Percentiles rank a stretch among this genome's conserved stretches.
Evolutionary conservation across 2,113 vertebrate genomes (phyloP).

Genomic region (Stigmatopora nigra): DNA sequence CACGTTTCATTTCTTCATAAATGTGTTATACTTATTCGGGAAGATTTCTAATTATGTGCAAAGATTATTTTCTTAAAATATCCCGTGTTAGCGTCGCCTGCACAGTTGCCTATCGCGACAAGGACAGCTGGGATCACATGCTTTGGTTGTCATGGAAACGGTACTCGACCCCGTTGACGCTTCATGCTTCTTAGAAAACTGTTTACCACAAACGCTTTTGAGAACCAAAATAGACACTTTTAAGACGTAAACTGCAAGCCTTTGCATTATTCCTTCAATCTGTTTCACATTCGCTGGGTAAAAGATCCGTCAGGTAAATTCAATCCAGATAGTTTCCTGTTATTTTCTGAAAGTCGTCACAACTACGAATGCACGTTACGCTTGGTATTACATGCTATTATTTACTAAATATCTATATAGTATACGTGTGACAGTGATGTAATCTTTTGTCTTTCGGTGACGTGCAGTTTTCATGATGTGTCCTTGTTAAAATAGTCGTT

Average conservation of each 20-base stretch:
- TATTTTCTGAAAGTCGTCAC: neutral
- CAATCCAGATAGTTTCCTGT: neutral
- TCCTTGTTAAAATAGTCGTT: neutral
- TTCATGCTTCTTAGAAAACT: neutral
- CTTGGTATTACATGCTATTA: neutral
- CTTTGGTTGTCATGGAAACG: slow-evolving; percentile 36
- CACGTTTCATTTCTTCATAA: slow-evolving; percentile 23
- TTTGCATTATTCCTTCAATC: neutral
- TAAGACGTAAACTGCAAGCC: neutral
- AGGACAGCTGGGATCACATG: neutral
- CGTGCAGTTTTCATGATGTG: neutral
- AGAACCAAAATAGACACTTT: neutral
- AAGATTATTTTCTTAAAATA: neutral
- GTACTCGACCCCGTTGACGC: slow-evolving; percentile 8
- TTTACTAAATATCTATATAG: neutral
- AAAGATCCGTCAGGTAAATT: neutral
- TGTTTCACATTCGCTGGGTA: neutral
- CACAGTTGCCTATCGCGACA: slow-evolving; percentile 35
- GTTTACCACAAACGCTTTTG: neutral
- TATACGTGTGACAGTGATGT: neutral
- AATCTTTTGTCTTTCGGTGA: neutral
- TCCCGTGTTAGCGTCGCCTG: neutral
- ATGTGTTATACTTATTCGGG: neutral
- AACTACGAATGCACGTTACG: neutral
- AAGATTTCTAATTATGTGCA: neutral